A percentile compares a stretch with the other conserved stretches of the same genome.
Evolutionary conservation across 2,888 invertebrate genomes (phyloP).

Genomic region (Rhagonycha fulva): DNA sequence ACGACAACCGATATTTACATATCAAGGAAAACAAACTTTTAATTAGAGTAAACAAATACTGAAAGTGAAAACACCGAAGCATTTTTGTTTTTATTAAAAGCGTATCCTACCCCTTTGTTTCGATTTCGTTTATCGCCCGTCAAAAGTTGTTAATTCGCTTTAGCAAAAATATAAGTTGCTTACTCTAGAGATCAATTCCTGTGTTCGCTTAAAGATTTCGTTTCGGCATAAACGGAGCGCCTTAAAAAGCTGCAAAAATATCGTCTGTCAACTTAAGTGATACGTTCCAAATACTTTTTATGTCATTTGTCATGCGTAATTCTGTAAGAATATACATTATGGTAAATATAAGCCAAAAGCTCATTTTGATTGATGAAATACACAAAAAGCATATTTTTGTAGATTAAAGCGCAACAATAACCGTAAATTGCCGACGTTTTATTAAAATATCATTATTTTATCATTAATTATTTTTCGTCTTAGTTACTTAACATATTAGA

Average conservation of each 20-base stretch:
- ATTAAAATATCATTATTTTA: not conserved
- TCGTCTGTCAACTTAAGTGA: conserved; percentile 9
- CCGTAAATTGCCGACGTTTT: not conserved
- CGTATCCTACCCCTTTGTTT: not conserved
- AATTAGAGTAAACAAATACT: not conserved
- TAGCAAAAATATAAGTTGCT: not conserved
- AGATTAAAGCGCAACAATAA: not conserved
- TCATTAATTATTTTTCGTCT: not conserved
- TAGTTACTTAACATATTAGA: not conserved
- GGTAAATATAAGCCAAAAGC: conserved; percentile 2
- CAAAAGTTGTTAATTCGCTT: not conserved
- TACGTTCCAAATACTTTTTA: conserved; percentile 5
- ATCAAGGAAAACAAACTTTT: not conserved
- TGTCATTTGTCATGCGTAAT: conserved; percentile 13
- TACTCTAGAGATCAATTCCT: not conserved
- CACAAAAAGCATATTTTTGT: not conserved
- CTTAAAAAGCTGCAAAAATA: conserved; percentile 3
- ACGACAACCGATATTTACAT: not conserved
- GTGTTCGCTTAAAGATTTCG: not conserved
- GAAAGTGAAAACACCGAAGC: not conserved
- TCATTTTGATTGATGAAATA: not conserved
- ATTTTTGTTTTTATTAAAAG: not conserved
- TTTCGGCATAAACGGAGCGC: not conserved
- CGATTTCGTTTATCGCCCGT: not conserved
- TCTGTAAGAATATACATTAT: conserved; percentile 13